phyloP scores from a whole-genome alignment of 1,140 invertebrate species.

The Drosophila tropicalis region DNA sequence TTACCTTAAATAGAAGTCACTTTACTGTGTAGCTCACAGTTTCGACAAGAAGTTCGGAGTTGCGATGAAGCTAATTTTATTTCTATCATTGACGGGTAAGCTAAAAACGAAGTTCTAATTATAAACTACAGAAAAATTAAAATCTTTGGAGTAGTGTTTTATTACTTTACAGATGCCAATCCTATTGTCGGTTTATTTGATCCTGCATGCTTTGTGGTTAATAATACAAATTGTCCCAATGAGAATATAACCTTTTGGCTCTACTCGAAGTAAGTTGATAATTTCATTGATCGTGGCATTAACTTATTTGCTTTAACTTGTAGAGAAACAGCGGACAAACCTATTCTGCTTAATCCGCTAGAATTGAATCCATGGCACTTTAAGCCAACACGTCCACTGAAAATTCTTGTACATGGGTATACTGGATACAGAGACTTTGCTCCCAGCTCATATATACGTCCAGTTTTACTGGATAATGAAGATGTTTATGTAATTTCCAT shows the following conservation, averaged over 20 bases:
- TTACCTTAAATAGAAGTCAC: constrained; percentile 58
- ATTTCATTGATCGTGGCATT: neutral
- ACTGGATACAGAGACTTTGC: constrained; percentile 86
- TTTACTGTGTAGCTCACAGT: constrained; percentile 53
- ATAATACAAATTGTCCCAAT: constrained; percentile 84
- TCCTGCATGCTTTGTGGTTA: constrained; percentile 63
- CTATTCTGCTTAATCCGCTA: constrained; percentile 81
- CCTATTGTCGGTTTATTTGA: constrained; percentile 59
- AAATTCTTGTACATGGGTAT: constrained; percentile 88
- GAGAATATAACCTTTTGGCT: constrained; percentile 86
- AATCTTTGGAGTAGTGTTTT: constrained; percentile 14
- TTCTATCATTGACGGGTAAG: constrained; percentile 54
- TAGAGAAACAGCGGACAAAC: constrained; percentile 83
- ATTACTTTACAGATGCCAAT: constrained; percentile 31
- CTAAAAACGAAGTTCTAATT: neutral
- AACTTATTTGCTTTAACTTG: neutral
- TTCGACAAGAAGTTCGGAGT: constrained; percentile 40
- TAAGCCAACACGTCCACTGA: constrained; percentile 83
- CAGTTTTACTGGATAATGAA: constrained; percentile 84
- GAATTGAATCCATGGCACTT: constrained; percentile 84
- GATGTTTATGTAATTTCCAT: constrained; percentile 86
- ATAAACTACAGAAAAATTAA: neutral
- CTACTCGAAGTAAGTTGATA: constrained; percentile 84
- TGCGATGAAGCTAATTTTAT: constrained; percentile 38
- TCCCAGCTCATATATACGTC: constrained; percentile 85